Percentiles rank a stretch among this genome's conserved stretches.
These are phyloP conservation scores for Tiliacea aurago DNA, from an alignment of 2,888 invertebrate genomes.

Conservation along the genomic window DNA sequence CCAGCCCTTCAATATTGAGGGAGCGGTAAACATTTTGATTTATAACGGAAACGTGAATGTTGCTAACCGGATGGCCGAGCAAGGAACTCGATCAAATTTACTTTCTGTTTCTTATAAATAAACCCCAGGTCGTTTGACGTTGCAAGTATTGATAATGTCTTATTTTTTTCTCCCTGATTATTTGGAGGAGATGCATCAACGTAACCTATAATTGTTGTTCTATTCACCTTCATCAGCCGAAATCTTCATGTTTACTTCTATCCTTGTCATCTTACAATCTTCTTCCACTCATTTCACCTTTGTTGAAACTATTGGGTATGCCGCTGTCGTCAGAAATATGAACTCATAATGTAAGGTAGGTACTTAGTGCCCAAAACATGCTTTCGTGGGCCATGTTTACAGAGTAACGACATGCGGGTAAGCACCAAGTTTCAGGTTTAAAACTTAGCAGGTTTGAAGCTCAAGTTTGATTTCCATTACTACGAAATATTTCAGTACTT, in stretches of 20 bases:
- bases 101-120: slow-evolving; percentile 17
- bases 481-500: neutral
- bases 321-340: neutral
- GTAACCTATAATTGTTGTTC: neutral
- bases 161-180: neutral
- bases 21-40: slow-evolving; percentile 44
- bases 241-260: neutral
- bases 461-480: neutral
- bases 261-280: neutral
- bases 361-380: neutral
- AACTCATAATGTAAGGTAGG: neutral
- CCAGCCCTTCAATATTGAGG: slow-evolving; percentile 13
- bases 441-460: neutral
- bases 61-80: neutral
- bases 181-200: neutral
- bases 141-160: neutral
- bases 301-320: neutral
- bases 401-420: neutral
- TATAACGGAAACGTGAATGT: slow-evolving; percentile 12
- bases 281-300: neutral
- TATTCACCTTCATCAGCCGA: neutral
- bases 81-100: slow-evolving; percentile 22
- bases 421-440: neutral
- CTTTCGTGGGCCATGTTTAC: neutral
- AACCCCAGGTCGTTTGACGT: neutral